Base-by-base conservation (phyloP, 2,888 invertebrate species). In the Molorchus minor region DNA sequence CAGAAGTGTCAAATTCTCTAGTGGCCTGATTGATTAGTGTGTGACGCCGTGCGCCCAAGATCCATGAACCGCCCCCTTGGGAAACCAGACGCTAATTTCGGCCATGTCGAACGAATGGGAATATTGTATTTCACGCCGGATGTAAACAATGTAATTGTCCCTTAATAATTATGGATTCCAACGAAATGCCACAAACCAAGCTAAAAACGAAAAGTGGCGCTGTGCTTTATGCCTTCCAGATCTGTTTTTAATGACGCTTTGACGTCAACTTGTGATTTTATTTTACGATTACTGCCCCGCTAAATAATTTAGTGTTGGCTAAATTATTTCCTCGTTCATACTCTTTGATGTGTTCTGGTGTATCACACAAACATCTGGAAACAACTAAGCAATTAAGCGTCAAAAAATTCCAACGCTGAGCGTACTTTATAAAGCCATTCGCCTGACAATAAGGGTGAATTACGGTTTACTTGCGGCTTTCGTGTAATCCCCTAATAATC, bases 191-290 rank as follows among this genome's bases (percentile, higher is more conserved):
- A 20, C 12, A 20, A 49, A n/a, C 12, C 4, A 25, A 5, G 25
- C 8, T 25, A 25, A 8, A 25, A 25, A 8, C 25, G 25, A 49
- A 56, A 56, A 40, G 38, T 19, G 30, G 40, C n/a, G 35, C 51
- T 8, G 53, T 52, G 44, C 47, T 66, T 76, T 75, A 75, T 75
- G 75, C 64, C 62, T 75, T 75, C 76, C 76, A 75, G 73, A 75
- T 74, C 72, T 68, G 70, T 70, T 71, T 72, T 72, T 76, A 76
- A 76, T 73, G 75, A 72, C 68, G 67, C 60, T 65, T 64, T 64
- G 70, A 59, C 69, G 58, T 60, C 61, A 43, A 65, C n/a, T n/a
- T 56, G 68, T 62, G 67, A 63, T 67, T 65, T 58, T 58, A 53
- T 58, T 70, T 70, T 70, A 70, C 64, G 70, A 69, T 70, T 70